Evolutionary conservation across 1,140 invertebrate genomes (phyloP), one percentile per base, ranked within the genome.

Genomic region (Hesperophylax magnus): DNA sequence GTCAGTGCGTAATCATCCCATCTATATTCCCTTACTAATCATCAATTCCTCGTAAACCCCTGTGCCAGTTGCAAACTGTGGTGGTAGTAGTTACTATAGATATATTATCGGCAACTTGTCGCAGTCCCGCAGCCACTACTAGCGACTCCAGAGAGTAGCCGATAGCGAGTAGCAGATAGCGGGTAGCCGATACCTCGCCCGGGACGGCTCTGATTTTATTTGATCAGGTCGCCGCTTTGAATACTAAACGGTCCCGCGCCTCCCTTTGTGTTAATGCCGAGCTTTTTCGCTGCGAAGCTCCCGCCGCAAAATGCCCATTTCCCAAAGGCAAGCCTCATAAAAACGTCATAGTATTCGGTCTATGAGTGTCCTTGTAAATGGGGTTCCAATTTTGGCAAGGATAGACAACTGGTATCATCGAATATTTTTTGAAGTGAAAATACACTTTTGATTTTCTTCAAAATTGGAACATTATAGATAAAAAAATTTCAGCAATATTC

Each of bases 301-400:
- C 67, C 31, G 67, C 67, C 67, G 34, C 67, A 52, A 71, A 71
- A 39, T 34, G 67, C 31, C n/a, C 39, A 18, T 47, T 52, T 71
- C 7, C 1, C 31, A 71, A 47, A 3, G 27, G 27, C 20, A 17
- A n/a, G 5, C 15, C 39, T 47, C 14, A 47, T 69, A 69, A 69
- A 69, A 69, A 39, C 27, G 31, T 71, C 39, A 47, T 47, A 47
- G 39, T 47, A 47, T 47, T 47, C 9, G 9, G 9, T 47, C 39
- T 47, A 47, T 14, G 39, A 47, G 39, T 47, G 39, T 47, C 39
- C 39, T 47, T 8, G 39, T 14, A 11, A 1, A 47, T 47, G 14
- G 11, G 11, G 0, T 14, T 47, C 11, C 6, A 47, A 47, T 14
- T 47, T 47, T 47, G 8, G 39, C 5, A 27, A 27, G 27, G 27